phyloP scores from a whole-genome alignment of 2,888 invertebrate genomes.

The Agrochola lychnidis region DNA sequence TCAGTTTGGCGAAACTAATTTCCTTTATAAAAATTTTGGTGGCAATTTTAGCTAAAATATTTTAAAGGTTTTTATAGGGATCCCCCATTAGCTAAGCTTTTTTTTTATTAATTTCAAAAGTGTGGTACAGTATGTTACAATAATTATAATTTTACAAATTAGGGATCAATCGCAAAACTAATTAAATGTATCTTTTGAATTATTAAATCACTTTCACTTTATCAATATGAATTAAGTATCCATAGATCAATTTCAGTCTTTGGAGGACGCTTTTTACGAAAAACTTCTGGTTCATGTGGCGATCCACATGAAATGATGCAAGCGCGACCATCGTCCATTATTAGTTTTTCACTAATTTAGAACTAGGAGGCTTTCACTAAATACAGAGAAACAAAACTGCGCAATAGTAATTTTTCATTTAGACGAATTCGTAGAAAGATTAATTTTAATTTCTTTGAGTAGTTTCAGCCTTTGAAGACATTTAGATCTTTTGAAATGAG shows the following conservation, averaged over 20 bases:
- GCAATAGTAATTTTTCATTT: constrained; percentile 36
- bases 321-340: not conserved
- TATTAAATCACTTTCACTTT: not conserved
- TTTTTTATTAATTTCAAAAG: not conserved
- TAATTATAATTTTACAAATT: not conserved
- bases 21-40: not conserved
- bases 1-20: not conserved
- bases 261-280: not conserved
- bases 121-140: not conserved
- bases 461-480: not conserved
- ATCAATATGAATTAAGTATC: not conserved
- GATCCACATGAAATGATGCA: not conserved
- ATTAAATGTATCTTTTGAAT: not conserved
- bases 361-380: constrained; percentile 17
- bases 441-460: constrained; percentile 5
- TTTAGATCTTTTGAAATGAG: constrained; percentile 10
- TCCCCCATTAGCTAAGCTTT: not conserved
- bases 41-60: too few relatives aligned
- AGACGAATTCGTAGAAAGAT: constrained; percentile 33
- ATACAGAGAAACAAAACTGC: constrained; percentile 36
- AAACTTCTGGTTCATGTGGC: not conserved
- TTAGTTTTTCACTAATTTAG: constrained; percentile 12
- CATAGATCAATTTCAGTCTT: not conserved
- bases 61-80: not conserved
- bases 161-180: not conserved